Percentiles rank a stretch among this genome's conserved stretches.
phyloP scores from a whole-genome alignment of 1,140 invertebrate genomes.

The Monomorium pharaonis region DNA sequence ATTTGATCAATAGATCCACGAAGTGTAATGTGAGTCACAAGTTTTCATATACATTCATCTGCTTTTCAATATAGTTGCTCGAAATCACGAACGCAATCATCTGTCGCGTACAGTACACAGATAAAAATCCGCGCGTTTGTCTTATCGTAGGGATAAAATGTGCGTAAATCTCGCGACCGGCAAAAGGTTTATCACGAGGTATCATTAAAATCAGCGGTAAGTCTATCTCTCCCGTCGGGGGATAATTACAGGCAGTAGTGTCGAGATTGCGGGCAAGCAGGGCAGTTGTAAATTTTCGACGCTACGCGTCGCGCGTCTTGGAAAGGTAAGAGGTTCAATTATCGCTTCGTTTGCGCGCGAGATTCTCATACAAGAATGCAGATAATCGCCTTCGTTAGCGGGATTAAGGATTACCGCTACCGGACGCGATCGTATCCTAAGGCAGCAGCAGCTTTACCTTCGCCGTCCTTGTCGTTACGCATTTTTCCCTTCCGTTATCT shows the following conservation, averaged over 20 bases:
- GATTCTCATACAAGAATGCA: slow-evolving; percentile 6
- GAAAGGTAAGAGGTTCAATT: slow-evolving; percentile 42
- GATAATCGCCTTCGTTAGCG: slow-evolving; percentile 52
- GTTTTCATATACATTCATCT: neutral
- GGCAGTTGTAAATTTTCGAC: slow-evolving; percentile 63
- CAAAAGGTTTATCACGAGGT: slow-evolving; percentile 49
- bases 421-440: slow-evolving; percentile 2
- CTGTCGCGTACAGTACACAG: neutral
- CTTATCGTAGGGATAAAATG: slow-evolving; percentile 51
- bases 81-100: neutral
- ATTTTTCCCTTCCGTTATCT: slow-evolving; percentile 47
- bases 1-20: too few relatives aligned
- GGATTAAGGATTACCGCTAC: slow-evolving; percentile 38
- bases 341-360: slow-evolving; percentile 31
- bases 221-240: neutral
- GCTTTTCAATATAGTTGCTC: neutral
- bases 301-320: neutral
- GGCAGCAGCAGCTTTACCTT: slow-evolving; percentile 2
- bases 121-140: slow-evolving; percentile 41
- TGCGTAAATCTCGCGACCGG: slow-evolving; percentile 46
- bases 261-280: slow-evolving; percentile 54
- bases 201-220: slow-evolving; percentile 64
- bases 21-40: slow-evolving; percentile 36
- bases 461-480: neutral
- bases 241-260: slow-evolving; percentile 50